Conservation (phyloP, 2,888 invertebrate species). For the Flabesymbios commensalis region DNA sequence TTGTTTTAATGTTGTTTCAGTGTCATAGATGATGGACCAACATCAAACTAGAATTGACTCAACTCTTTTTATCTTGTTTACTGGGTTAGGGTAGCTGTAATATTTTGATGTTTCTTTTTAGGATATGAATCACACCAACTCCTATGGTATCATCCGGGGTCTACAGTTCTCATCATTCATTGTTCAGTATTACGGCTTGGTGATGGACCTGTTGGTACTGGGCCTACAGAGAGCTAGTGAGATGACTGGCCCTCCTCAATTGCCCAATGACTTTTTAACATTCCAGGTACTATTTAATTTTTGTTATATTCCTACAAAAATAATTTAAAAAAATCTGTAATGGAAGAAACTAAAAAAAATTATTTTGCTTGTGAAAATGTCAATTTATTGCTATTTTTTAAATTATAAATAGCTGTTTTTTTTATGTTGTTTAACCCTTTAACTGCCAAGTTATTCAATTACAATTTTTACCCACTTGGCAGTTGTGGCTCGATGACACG, state of each 20-base stretch:
- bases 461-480: too few species aligned
- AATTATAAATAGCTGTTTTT: too few species aligned
- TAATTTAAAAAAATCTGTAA: neutral
- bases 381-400: too few species aligned
- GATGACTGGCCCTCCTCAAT: slow-evolving; percentile 99
- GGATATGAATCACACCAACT: slow-evolving; percentile 99
- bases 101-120: too few species aligned
- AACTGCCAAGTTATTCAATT: too few species aligned
- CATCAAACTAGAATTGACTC: too few species aligned
- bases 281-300: slow-evolving; percentile 77
- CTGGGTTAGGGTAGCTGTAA: too few species aligned
- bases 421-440: too few species aligned
- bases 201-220: slow-evolving; percentile 92
- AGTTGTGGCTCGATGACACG: too few species aligned
- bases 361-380: neutral
- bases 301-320: neutral
- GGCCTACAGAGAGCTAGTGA: slow-evolving; percentile 96
- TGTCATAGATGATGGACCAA: too few species aligned
- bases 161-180: slow-evolving; percentile 99
- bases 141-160: slow-evolving; percentile 98
- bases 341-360: neutral
- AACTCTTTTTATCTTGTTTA: too few species aligned
- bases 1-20: too few species aligned
- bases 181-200: slow-evolving; percentile 97
- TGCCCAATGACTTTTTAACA: slow-evolving; percentile 98